Percentiles rank a stretch among this genome's conserved stretches.
These are phyloP conservation scores for Zygogramma bicolorata DNA, from an alignment of 2,888 invertebrate genomes.

Conservation along the genomic window DNA sequence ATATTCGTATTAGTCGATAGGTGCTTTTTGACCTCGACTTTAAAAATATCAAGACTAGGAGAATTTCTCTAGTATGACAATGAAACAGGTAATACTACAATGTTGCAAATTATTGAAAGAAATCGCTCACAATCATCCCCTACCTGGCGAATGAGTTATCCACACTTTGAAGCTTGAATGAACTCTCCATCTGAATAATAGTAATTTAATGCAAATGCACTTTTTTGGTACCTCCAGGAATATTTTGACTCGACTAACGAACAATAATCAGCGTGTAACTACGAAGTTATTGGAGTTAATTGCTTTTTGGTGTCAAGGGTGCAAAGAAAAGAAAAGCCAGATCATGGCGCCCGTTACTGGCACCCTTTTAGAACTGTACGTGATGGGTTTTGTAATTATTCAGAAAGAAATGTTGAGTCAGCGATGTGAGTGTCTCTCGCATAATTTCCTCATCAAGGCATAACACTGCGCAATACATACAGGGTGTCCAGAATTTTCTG, in stretches of 20 bases:
- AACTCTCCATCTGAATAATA: neutral
- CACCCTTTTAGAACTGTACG: slow-evolving; percentile 5
- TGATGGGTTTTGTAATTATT: slow-evolving; percentile 18
- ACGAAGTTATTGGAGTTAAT: slow-evolving; percentile 13
- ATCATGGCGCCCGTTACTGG: slow-evolving; percentile 10
- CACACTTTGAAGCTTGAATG: neutral
- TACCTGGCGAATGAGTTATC: neutral
- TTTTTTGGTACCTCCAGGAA: neutral
- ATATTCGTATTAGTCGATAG: no score
- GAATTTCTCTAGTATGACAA: no score
- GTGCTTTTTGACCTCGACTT: no score
- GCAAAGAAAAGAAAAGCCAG: slow-evolving; percentile 1
- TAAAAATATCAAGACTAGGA: no score
- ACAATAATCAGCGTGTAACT: slow-evolving; percentile 18
- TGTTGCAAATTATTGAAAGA: neutral
- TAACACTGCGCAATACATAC: neutral
- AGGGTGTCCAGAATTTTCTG: no score
- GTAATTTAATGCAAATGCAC: slow-evolving; percentile 6
- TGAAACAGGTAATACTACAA: no score
- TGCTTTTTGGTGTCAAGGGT: slow-evolving; percentile 19
- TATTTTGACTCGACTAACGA: neutral
- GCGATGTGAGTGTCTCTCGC: neutral
- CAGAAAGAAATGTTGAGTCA: neutral
- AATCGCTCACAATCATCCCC: neutral
- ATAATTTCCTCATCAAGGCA: slow-evolving; percentile 12